Percentiles rank a stretch among this genome's conserved stretches.
phyloP scores from a whole-genome alignment of 2,113 vertebrate species.

The Cynoglossus semilaevis region DNA sequence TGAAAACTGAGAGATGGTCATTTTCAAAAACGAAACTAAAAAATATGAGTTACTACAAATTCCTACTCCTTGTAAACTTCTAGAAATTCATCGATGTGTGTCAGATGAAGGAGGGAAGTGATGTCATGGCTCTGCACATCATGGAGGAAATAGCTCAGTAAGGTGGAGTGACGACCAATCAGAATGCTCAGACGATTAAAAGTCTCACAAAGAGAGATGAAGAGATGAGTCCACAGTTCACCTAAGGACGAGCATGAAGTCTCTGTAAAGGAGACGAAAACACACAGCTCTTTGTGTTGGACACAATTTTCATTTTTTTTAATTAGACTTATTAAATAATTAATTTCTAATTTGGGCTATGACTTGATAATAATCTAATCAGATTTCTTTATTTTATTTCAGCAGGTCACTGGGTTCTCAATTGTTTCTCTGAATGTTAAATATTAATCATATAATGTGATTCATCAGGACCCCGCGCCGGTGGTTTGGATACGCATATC shows the following conservation, averaged over 20 bases:
- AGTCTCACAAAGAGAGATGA: constrained; percentile 84
- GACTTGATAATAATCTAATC: too few species aligned
- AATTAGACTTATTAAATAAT: too few species aligned
- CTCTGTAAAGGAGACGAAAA: constrained; percentile 71
- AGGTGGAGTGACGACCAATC: constrained; percentile 87
- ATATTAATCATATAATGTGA: too few species aligned
- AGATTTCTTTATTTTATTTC: too few species aligned
- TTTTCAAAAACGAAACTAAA: neutral
- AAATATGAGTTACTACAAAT: neutral
- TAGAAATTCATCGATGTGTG: constrained; percentile 84
- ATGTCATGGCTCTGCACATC: constrained; percentile 74
- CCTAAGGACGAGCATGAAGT: constrained; percentile 71
- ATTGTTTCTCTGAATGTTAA: too few species aligned
- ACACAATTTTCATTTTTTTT: neutral
- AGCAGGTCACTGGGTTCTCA: too few species aligned
- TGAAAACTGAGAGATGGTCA: neutral
- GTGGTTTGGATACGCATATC: too few species aligned
- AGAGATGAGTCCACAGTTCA: constrained; percentile 75
- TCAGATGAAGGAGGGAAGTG: constrained; percentile 84
- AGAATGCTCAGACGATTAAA: constrained; percentile 87
- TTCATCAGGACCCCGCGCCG: too few species aligned
- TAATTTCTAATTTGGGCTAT: too few species aligned
- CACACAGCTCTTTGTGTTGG: neutral
- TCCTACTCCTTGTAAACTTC: constrained; percentile 90
- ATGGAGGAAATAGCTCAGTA: constrained; percentile 87